Evolutionary conservation across 1,140 invertebrate species (phyloP).

Genomic region (Parapsyche elsis): DNA sequence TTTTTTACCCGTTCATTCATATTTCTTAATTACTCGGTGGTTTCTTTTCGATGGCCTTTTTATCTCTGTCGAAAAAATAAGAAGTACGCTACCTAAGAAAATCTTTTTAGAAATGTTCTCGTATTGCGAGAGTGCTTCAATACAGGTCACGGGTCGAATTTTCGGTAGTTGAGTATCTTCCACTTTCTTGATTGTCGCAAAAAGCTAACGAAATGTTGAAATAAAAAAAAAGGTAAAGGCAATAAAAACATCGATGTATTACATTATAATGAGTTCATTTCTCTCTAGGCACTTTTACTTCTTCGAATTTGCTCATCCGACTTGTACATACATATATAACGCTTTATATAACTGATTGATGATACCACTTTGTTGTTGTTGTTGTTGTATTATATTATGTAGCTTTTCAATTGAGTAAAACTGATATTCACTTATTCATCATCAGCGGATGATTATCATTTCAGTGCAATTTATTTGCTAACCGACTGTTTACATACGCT

Average conservation of each 20-base stretch:
- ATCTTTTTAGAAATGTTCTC: no score
- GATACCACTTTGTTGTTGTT: background rate
- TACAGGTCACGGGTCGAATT: background rate
- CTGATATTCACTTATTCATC: background rate
- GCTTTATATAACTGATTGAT: conserved; percentile 14
- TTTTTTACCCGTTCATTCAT: no score
- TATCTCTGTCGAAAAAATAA: no score
- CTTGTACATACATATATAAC: background rate
- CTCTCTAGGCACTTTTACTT: conserved; percentile 1
- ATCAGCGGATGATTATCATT: background rate
- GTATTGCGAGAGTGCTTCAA: background rate
- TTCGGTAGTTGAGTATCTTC: background rate
- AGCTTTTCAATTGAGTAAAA: conserved; percentile 9
- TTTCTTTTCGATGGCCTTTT: no score
- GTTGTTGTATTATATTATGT: background rate
- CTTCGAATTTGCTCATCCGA: background rate
- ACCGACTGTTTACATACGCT: no score
- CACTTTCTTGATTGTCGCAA: background rate
- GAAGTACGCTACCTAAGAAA: no score
- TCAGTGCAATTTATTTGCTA: background rate
- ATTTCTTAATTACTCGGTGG: no score
- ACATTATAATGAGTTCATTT: conserved; percentile 8
- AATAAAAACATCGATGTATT: no score
- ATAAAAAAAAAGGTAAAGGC: background rate
- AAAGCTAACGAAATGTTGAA: no score